Evolutionary conservation across 2,888 invertebrate genomes (phyloP), one percentile per base, ranked within the genome.

Genomic region (Antitype chi): DNA sequence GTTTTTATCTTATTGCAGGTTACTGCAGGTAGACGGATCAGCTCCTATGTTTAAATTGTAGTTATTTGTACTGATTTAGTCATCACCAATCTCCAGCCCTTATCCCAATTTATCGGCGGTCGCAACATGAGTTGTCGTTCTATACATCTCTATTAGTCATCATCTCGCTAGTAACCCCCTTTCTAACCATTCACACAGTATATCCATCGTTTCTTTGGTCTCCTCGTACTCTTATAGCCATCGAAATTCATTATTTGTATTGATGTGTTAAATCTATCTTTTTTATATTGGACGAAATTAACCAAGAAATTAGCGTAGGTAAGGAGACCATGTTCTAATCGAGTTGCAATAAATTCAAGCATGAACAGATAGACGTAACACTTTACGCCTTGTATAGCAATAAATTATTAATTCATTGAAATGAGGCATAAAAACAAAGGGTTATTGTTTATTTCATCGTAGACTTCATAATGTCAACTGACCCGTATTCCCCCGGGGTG

Each of bases 401-500:
- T 77, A 20, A 57, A 70, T 66, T 82, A 47, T 62, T 82, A 80
- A 80, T 60, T 59, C 13, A 70, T 47, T 75, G 76, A 66, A 85
- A 85, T 67, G 60, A 74, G 62, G 70, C 71, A 63, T 74, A 53
- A 70, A 53, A 76, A 59, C 47, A 68, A 60, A 72, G 79, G 71
- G 71, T 47, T 72, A 25, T 23, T 66, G 32, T 74, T 73, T 68
- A 76, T 68, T 60, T 76, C 32, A 83, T 81, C 76, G 53, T 71
- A 59, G 72, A 47, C 79, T 78, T 59, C 49, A 64, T 77, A 76
- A 76, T 76, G 76, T 68, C 25, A 70, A 68, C 62, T 78, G 87
- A 88, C 82, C 87, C 88, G 85, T 79, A 38, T n/a, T 67, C 84
- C 70, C 78, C 71, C 55, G 71, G 77, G 72, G 70, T 73, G 68